Evolutionary conservation across 2,113 vertebrate genomes (phyloP).

Genomic region (Sinocyclocheilus anshuiensis): DNA sequence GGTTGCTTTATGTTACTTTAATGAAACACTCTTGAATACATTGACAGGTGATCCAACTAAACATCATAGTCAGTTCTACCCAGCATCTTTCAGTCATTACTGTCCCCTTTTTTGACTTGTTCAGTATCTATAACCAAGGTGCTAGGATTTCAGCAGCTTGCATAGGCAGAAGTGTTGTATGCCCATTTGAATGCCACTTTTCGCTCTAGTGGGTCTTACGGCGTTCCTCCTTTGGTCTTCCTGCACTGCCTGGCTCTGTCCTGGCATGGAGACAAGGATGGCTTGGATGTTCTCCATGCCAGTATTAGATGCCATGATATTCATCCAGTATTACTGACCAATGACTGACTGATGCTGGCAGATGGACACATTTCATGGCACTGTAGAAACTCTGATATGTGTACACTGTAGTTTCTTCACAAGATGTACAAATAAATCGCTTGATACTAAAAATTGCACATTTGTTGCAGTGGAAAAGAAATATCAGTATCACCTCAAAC

Average conservation of each 20-base stretch:
- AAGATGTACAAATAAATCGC: conserved; percentile 38
- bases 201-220: conserved; percentile 78
- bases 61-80: not conserved
- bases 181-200: conserved; percentile 74
- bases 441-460: conserved; percentile 34
- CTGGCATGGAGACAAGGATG: conserved; percentile 74
- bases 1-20: conserved; percentile 61
- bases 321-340: conserved; percentile 27
- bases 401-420: conserved; percentile 54
- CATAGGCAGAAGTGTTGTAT: not conserved
- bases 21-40: conserved; percentile 64
- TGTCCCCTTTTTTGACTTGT: not conserved
- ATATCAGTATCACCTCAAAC: conserved; percentile 43
- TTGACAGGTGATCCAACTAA: conserved; percentile 39
- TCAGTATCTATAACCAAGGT: conserved; percentile 19
- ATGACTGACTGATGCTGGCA: conserved; percentile 76
- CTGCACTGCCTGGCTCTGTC: conserved; percentile 72
- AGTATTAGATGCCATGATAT: conserved; percentile 61
- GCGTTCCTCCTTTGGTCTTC: conserved; percentile 68
- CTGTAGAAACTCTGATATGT: conserved; percentile 48
- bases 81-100: conserved; percentile 76
- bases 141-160: conserved; percentile 12
- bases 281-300: conserved; percentile 83
- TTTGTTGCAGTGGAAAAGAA: conserved; percentile 46
- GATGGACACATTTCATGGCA: conserved; percentile 53